phyloP scores from a whole-genome alignment of 2,888 invertebrate species.

The Nephrotoma flavescens region DNA sequence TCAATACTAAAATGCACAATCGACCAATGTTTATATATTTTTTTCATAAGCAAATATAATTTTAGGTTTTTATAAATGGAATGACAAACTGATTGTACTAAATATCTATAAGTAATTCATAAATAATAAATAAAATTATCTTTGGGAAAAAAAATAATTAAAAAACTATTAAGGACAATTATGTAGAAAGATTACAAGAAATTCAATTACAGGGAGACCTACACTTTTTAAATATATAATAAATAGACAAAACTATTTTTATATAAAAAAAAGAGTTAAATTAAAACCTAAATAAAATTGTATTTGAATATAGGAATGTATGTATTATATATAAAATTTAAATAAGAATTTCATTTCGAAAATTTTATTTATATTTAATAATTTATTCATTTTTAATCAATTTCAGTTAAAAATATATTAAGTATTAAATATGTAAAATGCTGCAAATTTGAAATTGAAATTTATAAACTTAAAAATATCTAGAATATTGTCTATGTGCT shows the following conservation, averaged over 20 bases:
- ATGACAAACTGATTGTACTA: background rate
- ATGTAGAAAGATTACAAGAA: background rate
- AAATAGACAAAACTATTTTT: background rate
- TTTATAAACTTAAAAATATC: background rate
- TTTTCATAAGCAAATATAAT: background rate
- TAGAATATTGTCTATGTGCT: background rate
- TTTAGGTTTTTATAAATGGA: constrained; percentile 3
- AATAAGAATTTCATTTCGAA: background rate
- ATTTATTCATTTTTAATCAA: background rate
- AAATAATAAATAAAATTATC: background rate
- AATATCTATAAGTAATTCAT: background rate
- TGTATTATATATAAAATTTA: background rate
- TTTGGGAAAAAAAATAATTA: background rate
- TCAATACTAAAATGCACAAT: background rate
- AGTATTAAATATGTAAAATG: background rate
- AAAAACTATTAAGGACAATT: background rate
- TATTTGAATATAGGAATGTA: background rate
- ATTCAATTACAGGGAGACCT: background rate
- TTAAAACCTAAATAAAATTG: background rate
- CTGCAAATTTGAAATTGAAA: background rate
- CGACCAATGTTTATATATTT: background rate
- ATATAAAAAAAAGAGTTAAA: background rate
- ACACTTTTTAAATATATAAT: background rate
- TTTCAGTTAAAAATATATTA: background rate
- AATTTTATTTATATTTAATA: background rate